phyloP scores from a whole-genome alignment of 2,113 vertebrate genomes.

The Stegastes partitus region DNA sequence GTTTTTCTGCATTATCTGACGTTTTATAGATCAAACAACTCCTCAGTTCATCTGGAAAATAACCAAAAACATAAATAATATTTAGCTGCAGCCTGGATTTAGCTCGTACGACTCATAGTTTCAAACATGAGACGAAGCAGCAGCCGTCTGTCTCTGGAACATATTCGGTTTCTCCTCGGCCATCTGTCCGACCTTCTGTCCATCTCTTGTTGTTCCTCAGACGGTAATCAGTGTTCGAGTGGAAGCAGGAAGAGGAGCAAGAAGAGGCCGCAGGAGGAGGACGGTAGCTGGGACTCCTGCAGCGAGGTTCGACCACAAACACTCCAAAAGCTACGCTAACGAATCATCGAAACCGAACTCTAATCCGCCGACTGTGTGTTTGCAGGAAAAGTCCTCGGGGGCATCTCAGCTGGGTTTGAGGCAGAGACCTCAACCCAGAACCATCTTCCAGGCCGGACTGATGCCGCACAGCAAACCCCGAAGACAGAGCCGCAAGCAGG shows the following conservation, averaged over 20 bases:
- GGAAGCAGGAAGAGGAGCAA: slow-evolving; percentile 79
- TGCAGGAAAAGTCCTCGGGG: slow-evolving; percentile 59
- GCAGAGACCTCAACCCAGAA: slow-evolving; percentile 72
- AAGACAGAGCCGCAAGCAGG: slow-evolving; percentile 71
- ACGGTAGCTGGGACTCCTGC: slow-evolving; percentile 74
- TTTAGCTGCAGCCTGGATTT: too few species aligned
- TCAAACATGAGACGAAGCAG: too few species aligned
- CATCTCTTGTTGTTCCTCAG: slow-evolving; percentile 27
- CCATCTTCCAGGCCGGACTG: slow-evolving; percentile 78
- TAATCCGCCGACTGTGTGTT: background rate
- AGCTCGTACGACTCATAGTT: too few species aligned
- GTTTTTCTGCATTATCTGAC: too few species aligned
- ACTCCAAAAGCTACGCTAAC: too few species aligned
- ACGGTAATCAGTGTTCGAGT: slow-evolving; percentile 48
- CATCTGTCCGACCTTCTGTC: slow-evolving; percentile 54
- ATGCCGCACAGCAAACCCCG: slow-evolving; percentile 61
- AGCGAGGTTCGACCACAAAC: slow-evolving; percentile 64
- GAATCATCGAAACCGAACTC: too few species aligned
- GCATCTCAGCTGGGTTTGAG: slow-evolving; percentile 62
- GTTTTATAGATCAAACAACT: too few species aligned
- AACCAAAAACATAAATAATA: too few species aligned
- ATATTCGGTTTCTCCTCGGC: slow-evolving; percentile 25
- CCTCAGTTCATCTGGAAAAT: too few species aligned
- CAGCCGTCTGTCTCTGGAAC: too few species aligned
- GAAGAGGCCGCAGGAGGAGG: slow-evolving; percentile 77